Evolutionary conservation across 1,140 invertebrate species (phyloP).

Genomic region (Zaprionus tsacasi): DNA sequence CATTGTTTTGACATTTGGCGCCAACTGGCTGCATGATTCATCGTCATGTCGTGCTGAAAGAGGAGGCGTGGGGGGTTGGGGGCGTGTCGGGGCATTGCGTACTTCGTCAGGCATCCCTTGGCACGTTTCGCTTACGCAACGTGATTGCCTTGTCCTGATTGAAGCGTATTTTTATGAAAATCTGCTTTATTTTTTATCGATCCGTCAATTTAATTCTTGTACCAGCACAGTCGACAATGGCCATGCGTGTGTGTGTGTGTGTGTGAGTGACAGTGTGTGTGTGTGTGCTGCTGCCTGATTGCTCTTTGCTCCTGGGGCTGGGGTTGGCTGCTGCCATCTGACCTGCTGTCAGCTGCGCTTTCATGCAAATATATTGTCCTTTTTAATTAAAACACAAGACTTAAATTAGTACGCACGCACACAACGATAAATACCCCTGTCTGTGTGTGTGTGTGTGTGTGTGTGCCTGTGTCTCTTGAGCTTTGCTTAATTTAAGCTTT

Average conservation of each 20-base stretch:
- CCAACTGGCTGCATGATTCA: slow-evolving; percentile 79
- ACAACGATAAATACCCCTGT: slow-evolving; percentile 10
- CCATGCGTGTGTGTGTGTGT: slow-evolving; percentile 9
- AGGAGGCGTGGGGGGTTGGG: neutral
- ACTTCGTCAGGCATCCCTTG: slow-evolving; percentile 2
- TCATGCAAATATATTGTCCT: slow-evolving; percentile 80
- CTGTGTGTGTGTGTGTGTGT: slow-evolving; percentile 37
- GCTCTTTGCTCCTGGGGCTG: slow-evolving; percentile 34
- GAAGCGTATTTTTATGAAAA: slow-evolving; percentile 77
- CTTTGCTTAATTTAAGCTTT: slow-evolving; percentile 20
- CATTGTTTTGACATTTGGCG: slow-evolving; percentile 79
- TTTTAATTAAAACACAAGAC: slow-evolving; percentile 81
- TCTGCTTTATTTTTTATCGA: slow-evolving; percentile 73
- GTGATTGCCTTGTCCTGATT: slow-evolving; percentile 53
- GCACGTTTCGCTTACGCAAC: slow-evolving; percentile 68
- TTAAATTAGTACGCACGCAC: slow-evolving; percentile 65
- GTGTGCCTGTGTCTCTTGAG: slow-evolving; percentile 23
- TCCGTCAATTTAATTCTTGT: slow-evolving; percentile 70
- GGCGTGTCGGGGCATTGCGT: neutral
- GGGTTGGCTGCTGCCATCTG: slow-evolving; percentile 48
- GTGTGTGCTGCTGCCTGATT: slow-evolving; percentile 23
- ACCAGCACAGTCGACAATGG: slow-evolving; percentile 6
- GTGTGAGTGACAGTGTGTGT: slow-evolving; percentile 12
- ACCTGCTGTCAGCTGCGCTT: slow-evolving; percentile 70
- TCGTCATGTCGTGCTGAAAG: slow-evolving; percentile 35